These are phyloP conservation scores for Hedychridium roseum DNA, from an alignment of 2,888 invertebrate genomes.

Conservation along the genomic window DNA sequence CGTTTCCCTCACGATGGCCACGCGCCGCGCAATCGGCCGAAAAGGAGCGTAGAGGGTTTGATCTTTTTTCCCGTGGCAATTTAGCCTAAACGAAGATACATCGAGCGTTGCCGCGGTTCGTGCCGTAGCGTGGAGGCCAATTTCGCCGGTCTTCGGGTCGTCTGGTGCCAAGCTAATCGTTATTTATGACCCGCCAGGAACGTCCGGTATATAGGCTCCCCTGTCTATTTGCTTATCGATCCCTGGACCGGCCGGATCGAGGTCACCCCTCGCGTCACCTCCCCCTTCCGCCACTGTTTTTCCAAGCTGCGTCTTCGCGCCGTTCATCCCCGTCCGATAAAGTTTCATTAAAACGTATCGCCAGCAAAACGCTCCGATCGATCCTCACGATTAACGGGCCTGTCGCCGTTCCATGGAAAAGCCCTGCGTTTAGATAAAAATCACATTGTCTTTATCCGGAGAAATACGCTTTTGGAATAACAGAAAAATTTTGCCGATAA, in stretches of 20 bases:
- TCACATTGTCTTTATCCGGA: too few relatives aligned
- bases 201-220: background rate
- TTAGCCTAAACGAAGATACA: conserved; percentile 38
- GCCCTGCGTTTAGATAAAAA: too few relatives aligned
- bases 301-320: conserved; percentile 20
- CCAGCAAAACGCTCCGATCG: background rate
- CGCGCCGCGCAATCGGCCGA: too few relatives aligned
- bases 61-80: too few relatives aligned
- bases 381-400: too few relatives aligned
- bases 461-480: too few relatives aligned
- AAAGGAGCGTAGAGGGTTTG: too few relatives aligned
- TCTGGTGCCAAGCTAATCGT: conserved; percentile 38
- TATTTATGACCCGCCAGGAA: conserved; percentile 29
- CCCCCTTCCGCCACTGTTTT: conserved; percentile 15
- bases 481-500: too few relatives aligned
- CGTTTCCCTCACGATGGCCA: too few relatives aligned
- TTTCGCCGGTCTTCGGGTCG: conserved; percentile 35
- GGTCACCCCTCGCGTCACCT: background rate
- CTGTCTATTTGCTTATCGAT: conserved; percentile 6
- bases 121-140: conserved; percentile 32
- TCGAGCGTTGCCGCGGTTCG: conserved; percentile 33
- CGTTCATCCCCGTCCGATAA: conserved; percentile 36
- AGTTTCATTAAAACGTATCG: too few relatives aligned
- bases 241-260: background rate
- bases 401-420: too few relatives aligned